Conservation (phyloP, 1,140 invertebrate species). For the Heliconius hewitsoni region DNA sequence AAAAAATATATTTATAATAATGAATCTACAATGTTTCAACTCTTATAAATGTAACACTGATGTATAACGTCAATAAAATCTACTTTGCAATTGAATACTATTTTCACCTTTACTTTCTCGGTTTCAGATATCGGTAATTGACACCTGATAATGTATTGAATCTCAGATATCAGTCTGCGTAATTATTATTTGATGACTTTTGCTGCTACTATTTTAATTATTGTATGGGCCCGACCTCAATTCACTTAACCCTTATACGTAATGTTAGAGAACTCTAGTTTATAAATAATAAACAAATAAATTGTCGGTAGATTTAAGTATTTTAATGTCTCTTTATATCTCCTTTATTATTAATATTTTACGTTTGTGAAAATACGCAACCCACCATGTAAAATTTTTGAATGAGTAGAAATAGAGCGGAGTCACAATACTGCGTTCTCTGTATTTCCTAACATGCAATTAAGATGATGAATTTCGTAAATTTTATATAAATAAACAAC, state of each 20-base stretch:
- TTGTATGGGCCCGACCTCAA: not conserved
- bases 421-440: too few relatives aligned
- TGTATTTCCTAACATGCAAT: too few relatives aligned
- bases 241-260: not conserved
- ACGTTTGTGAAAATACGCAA: too few relatives aligned
- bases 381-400: not conserved
- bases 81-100: conserved; percentile 21
- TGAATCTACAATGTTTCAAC: not conserved
- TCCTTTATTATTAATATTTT: too few relatives aligned
- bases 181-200: conserved; percentile 4
- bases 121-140: conserved; percentile 23
- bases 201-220: conserved; percentile 6
- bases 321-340: too few relatives aligned
- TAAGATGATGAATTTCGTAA: too few relatives aligned
- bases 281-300: too few relatives aligned
- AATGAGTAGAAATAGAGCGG: too few relatives aligned
- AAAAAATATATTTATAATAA: not conserved
- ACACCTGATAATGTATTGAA: conserved; percentile 17
- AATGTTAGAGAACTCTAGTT: not conserved
- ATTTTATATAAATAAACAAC: too few relatives aligned
- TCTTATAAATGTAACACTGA: not conserved
- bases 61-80: not conserved
- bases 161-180: conserved; percentile 25
- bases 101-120: conserved; percentile 32
- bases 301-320: too few relatives aligned